Evolutionary conservation across 2,797 vertebrate species (phyloP).

Genomic region (Synanceia verrucosa): DNA sequence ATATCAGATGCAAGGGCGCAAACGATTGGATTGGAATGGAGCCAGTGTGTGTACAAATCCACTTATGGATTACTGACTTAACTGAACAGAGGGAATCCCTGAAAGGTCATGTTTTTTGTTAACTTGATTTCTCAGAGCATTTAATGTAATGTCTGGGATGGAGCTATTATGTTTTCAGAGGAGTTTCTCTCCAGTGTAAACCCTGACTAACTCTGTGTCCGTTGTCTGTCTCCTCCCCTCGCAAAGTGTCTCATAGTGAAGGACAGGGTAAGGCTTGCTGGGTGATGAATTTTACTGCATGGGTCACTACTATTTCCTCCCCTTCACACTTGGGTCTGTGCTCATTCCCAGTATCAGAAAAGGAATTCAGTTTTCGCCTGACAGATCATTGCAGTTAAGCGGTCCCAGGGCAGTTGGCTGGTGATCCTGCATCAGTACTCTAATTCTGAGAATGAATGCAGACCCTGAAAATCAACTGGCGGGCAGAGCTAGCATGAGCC

Average conservation of each 20-base stretch:
- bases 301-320: slow-evolving; percentile 74
- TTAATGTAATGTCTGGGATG: slow-evolving; percentile 27
- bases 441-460: slow-evolving; percentile 75
- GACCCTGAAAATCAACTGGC: slow-evolving; percentile 56
- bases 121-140: slow-evolving; percentile 32
- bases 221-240: slow-evolving; percentile 81
- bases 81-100: slow-evolving; percentile 46
- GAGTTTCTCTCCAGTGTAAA: slow-evolving; percentile 31
- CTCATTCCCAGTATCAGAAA: slow-evolving; percentile 70
- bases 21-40: slow-evolving; percentile 48
- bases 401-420: slow-evolving; percentile 16
- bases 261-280: slow-evolving; percentile 85
- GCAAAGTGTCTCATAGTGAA: slow-evolving; percentile 87
- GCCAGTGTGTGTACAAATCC: slow-evolving; percentile 61
- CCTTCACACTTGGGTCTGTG: slow-evolving; percentile 66
- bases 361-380: slow-evolving; percentile 30
- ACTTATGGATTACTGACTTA: slow-evolving; percentile 56
- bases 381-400: slow-evolving; percentile 17
- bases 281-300: slow-evolving; percentile 80
- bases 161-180: slow-evolving; percentile 29
- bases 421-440: slow-evolving; percentile 48
- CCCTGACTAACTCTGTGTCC: slow-evolving; percentile 78
- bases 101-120: slow-evolving; percentile 26
- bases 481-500: slow-evolving; percentile 70
- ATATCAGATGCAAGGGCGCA: slow-evolving; percentile 34